phyloP scores from a whole-genome alignment of 2,113 vertebrate genomes.

The Mesitornis unicolor region DNA sequence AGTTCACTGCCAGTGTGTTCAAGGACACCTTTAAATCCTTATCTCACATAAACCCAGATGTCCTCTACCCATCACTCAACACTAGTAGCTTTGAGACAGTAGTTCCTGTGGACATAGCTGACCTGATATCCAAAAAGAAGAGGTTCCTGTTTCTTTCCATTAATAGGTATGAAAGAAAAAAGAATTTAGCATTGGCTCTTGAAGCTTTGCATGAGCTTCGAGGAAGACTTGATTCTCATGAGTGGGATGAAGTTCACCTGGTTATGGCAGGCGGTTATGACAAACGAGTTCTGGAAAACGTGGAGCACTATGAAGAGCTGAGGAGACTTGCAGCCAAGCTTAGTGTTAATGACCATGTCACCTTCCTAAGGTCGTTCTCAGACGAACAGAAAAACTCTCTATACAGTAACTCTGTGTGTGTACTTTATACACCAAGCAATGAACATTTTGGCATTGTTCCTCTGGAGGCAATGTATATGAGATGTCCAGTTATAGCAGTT shows the following conservation, averaged over 20 bases:
- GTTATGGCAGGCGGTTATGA: constrained; percentile 95
- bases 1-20: constrained; percentile 88
- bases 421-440: constrained; percentile 94
- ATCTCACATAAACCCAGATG: constrained; percentile 77
- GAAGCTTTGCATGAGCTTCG: constrained; percentile 79
- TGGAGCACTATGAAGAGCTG: constrained; percentile 88
- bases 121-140: constrained; percentile 79
- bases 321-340: constrained; percentile 73
- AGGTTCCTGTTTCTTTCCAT: constrained; percentile 90
- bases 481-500: constrained; percentile 90
- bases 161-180: constrained; percentile 96
- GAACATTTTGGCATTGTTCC: constrained; percentile 98
- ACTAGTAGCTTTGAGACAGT: constrained; percentile 79
- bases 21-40: constrained; percentile 88
- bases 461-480: constrained; percentile 94
- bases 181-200: constrained; percentile 87
- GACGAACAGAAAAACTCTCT: constrained; percentile 89
- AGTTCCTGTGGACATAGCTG: constrained; percentile 68
- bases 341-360: constrained; percentile 76
- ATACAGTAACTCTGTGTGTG: constrained; percentile 77
- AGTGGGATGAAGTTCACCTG: constrained; percentile 83
- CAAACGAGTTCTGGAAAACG: constrained; percentile 86
- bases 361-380: constrained; percentile 90
- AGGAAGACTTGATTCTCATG: constrained; percentile 65
- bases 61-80: constrained; percentile 95